phyloP scores from a whole-genome alignment of 2,113 vertebrate genomes.

The Aptenodytes patagonicus region DNA sequence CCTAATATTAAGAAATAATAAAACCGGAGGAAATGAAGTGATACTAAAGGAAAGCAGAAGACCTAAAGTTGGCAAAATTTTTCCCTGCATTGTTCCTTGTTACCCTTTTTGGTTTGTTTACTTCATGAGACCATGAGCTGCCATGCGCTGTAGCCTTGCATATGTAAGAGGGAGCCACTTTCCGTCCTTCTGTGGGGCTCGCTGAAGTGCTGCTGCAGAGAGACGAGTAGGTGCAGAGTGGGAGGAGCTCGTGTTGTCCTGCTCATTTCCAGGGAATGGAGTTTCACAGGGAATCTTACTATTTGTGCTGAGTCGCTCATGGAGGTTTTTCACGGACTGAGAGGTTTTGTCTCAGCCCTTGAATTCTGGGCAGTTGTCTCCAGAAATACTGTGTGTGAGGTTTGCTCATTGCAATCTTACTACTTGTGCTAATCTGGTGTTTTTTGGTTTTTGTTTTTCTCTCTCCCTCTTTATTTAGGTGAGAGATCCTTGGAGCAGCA shows the following conservation, averaged over 20 bases:
- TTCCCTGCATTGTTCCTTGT: not conserved
- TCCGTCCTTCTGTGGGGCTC: rapidly evolving
- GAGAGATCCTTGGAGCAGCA: constrained; percentile 50
- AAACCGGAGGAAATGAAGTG: not conserved
- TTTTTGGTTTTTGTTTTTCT: not conserved
- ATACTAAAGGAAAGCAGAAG: not conserved
- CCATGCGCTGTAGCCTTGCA: not conserved
- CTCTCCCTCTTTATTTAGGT: constrained; percentile 65
- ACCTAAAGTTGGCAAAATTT: not conserved
- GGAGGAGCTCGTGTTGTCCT: not conserved
- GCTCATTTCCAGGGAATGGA: not conserved
- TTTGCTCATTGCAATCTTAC: not conserved
- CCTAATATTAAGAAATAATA: not conserved
- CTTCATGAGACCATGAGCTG: not conserved
- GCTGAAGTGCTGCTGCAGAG: not conserved
- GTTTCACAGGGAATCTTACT: not conserved
- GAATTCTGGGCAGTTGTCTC: not conserved
- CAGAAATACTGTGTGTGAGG: not conserved
- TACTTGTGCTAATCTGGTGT: not conserved
- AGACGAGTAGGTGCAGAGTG: rapidly evolving
- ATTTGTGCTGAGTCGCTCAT: not conserved
- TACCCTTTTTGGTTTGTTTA: not conserved
- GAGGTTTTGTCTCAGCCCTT: not conserved
- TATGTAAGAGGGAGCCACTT: not conserved
- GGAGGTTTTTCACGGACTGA: not conserved